phyloP scores from a whole-genome alignment of 2,888 invertebrate genomes.

The Andrena praecox region DNA sequence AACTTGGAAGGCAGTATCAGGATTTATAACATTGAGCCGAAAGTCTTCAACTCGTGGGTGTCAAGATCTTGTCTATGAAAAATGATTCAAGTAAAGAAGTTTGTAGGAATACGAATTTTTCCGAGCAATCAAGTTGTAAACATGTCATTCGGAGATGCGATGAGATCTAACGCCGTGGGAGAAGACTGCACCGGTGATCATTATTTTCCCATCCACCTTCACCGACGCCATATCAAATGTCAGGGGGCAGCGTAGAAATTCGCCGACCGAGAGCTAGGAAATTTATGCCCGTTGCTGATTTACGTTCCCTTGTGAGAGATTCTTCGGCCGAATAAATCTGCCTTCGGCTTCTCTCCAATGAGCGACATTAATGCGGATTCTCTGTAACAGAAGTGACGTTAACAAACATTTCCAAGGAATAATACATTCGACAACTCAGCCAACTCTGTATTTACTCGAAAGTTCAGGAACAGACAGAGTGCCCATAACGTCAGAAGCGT shows the following conservation, averaged over 20 bases:
- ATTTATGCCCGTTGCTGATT: conserved; percentile 26
- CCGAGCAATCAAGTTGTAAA: neutral
- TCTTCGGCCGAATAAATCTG: neutral
- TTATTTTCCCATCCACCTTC: neutral
- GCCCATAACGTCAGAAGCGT: no score
- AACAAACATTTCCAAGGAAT: neutral
- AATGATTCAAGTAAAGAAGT: no score
- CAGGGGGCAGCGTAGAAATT: conserved; percentile 46
- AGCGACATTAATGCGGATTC: neutral
- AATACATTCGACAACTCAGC: neutral
- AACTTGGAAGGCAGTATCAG: neutral
- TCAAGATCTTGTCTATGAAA: no score
- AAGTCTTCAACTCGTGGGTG: no score
- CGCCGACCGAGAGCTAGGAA: neutral
- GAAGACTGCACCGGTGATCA: neutral
- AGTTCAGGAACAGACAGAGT: neutral
- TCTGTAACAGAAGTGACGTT: no score
- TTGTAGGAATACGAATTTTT: neutral
- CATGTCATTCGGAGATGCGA: neutral
- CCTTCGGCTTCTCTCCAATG: neutral
- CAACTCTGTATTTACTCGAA: neutral
- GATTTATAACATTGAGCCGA: no score
- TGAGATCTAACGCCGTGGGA: neutral
- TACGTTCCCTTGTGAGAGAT: neutral
- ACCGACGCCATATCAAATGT: conserved; percentile 25